Percentiles rank a stretch among this genome's conserved stretches.
Evolutionary conservation across 2,888 invertebrate species (phyloP).

Genomic region (Eupeodes luniger): DNA sequence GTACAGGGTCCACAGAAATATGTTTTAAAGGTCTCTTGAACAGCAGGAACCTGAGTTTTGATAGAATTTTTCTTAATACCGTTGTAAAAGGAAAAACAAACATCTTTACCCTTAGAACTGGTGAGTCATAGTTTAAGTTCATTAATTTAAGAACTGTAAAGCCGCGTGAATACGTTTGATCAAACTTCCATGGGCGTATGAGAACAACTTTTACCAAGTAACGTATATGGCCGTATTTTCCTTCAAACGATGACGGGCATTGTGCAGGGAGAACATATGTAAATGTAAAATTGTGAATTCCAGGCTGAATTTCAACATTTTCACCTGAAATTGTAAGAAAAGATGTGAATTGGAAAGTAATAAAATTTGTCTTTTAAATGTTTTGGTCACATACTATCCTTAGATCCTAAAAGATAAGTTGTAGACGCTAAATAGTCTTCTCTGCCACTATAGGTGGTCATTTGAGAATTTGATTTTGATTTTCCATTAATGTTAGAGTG

Average conservation of each 20-base stretch:
- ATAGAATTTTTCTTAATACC: background rate
- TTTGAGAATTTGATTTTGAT: background rate
- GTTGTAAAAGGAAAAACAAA: conserved; percentile 59
- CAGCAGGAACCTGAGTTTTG: conserved; percentile 78
- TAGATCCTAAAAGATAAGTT: conserved; percentile 84
- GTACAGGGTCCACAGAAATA: conserved; percentile 81
- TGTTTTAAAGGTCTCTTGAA: conserved; percentile 77
- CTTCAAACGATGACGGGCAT: conserved; percentile 86
- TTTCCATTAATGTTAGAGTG: background rate
- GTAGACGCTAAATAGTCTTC: conserved; percentile 84
- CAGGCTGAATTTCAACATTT: conserved; percentile 82
- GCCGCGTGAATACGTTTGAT: conserved; percentile 86
- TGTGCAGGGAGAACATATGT: conserved; percentile 84
- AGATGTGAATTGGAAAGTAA: no score
- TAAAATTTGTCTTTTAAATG: no score
- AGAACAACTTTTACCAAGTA: conserved; percentile 88
- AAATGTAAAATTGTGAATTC: conserved; percentile 85
- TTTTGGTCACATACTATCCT: conserved; percentile 81
- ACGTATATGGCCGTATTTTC: conserved; percentile 85
- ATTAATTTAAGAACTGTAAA: conserved; percentile 91
- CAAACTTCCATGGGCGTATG: conserved; percentile 93
- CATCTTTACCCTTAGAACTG: conserved; percentile 74
- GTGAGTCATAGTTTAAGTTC: conserved; percentile 87
- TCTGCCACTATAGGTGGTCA: conserved; percentile 72
- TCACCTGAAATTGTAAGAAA: conserved; percentile 65